Evolutionary conservation across 2,113 vertebrate species (phyloP), one percentile per base, ranked within the genome.

Genomic region (Bos indicus): DNA sequence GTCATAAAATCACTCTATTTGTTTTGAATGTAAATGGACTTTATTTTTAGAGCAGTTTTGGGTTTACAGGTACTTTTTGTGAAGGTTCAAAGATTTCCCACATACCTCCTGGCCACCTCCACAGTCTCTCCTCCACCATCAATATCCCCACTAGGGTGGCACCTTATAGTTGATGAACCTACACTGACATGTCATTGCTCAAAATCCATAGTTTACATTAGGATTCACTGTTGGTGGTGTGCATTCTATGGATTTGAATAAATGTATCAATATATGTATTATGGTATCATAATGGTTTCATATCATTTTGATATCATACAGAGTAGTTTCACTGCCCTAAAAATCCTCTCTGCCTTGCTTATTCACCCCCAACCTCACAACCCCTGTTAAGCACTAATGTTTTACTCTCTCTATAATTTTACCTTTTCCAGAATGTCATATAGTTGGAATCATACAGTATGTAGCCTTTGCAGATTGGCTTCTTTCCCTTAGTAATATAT

Each of bases 151-250:
- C 59, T 21, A 6, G 13, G 7, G 9, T 7, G 64, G 28, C 54
- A 57, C 6, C 3, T 28, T 14, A 5, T 12, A 10, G n/a, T 26
- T 6, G 5, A 0, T 17, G 1, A 19, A 16, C 33, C n/a, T 77
- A 17, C n/a, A 4, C 0, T 6, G 83, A 19, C 30, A 13, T 0
- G 2, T 10, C 26, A 1, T 13, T 0, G 7, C 10, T 54, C 7
- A 5, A 23, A 28, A 26, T 33, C 77, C 33, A 8, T 2, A 9
- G 26, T 26, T 30, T 6, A 16, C 59, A 17, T 48, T 14, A n/a
- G 71, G 6, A 25, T 3, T 21, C 51, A 2, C 33, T 67, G 3
- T 30, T 17, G 36, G 36, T 56, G 57, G 1, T 25, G 84, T 10
- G 5, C 30, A 2, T 3, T 28, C 33, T 26, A 28, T 57, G 84